A percentile compares a stretch with the other conserved stretches of the same genome.
Evolutionary conservation across 1,140 invertebrate species (phyloP).

Genomic region (Adoxophyes honmai): DNA sequence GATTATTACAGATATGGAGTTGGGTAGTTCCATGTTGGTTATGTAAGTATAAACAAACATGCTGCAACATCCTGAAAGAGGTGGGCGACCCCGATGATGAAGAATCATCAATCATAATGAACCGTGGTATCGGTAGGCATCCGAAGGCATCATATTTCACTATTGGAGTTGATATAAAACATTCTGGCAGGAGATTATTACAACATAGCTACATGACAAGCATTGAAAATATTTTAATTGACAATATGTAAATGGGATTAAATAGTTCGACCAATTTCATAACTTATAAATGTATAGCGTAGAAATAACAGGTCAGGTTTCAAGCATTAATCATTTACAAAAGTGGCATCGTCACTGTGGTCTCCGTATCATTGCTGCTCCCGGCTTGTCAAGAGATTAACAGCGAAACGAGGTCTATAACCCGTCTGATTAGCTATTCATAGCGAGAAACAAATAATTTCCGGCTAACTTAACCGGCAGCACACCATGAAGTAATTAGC

Average conservation of each 20-base stretch:
- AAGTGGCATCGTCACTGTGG: not conserved
- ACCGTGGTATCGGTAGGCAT: conserved; percentile 37
- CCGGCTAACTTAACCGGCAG: conserved; percentile 46
- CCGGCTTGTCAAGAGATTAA: not conserved
- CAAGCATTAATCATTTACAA: not conserved
- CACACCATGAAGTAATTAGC: conserved; percentile 33
- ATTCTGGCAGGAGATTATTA: conserved; percentile 13
- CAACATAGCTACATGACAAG: not conserved
- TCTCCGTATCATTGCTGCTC: not conserved
- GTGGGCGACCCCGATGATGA: conserved; percentile 66
- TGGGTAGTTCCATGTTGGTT: too few relatives aligned
- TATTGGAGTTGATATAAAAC: conserved; percentile 37
- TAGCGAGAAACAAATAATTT: conserved; percentile 63
- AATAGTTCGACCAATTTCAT: conserved; percentile 11
- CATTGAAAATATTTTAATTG: too few relatives aligned
- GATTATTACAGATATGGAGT: too few relatives aligned
- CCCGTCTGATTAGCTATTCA: conserved; percentile 46
- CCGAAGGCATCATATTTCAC: conserved; percentile 60
- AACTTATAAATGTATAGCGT: not conserved
- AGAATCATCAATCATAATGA: conserved; percentile 69
- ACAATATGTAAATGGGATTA: conserved; percentile 15
- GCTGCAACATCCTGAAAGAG: conserved; percentile 27
- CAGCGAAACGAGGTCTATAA: conserved; percentile 40
- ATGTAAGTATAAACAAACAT: not conserved
- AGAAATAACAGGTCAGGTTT: not conserved